Evolutionary conservation across 2,113 vertebrate species (phyloP), one percentile per base, ranked within the genome.

Genomic region (Cottus gobio): DNA sequence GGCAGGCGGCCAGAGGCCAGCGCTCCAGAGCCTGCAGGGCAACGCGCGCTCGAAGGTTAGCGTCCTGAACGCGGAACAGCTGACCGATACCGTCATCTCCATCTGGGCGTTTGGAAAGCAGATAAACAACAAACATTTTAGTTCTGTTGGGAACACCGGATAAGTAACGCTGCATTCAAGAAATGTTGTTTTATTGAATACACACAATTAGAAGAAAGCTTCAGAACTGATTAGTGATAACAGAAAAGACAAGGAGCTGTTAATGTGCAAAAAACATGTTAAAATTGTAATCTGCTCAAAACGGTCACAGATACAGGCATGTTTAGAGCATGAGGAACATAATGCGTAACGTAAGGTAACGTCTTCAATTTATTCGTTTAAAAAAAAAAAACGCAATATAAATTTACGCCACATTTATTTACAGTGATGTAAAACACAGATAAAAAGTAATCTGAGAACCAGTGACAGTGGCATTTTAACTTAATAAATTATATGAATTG

Each of bases 1-100:
- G 91, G 75, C 95, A 97, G 24, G 93, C 90, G 0, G 95, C 90
- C 74, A 99, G 92, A 24, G 97, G 95, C 98, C 98, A 99, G 31
- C 42, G 95, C 80, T 97, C 96, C 71, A 98, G 84, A 81, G 93
- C 96, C 86, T 79, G 89, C 2, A 99, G 93, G 58, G 93, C 93
- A 71, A 98, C 90, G 7, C 84, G 94, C 10, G 95, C 96, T 84
- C 97, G 95, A 88, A 99, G 85, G 11, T 86, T 66, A 0, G 95
- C 87, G 57, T 98, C 96, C 87, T 93, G 94, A 12, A 99, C 93
- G 7, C 93, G 91, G 72, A 99, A 97, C 57, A 98, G 90, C 75
- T 96, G 96, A 22, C 92, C 93, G 75, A 95, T 95, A 11, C 91
- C 83, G 37, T 95, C 95, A 62, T 93, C 93, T 68, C 90, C 93